Percentiles rank a stretch among this genome's conserved stretches.
Evolutionary conservation across 2,888 invertebrate species (phyloP).

Genomic region (Acleris literana): DNA sequence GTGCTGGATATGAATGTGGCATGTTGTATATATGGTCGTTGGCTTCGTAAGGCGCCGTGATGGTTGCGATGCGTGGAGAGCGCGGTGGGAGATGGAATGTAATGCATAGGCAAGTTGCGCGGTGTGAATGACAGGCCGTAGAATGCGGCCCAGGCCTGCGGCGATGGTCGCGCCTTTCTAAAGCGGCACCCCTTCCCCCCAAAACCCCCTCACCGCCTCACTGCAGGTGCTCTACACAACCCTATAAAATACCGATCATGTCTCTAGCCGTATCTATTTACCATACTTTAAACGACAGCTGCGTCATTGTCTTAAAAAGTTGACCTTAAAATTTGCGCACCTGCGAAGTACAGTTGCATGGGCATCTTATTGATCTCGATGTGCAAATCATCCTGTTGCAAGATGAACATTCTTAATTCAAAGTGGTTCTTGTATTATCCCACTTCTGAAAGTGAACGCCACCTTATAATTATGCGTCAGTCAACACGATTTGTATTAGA

Average conservation of each 20-base stretch:
- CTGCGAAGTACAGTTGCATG: conserved; percentile 49
- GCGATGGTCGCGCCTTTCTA: conserved; percentile 84
- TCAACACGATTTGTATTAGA: conserved; percentile 2
- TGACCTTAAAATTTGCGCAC: conserved; percentile 69
- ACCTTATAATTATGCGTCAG: not conserved
- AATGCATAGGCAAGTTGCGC: conserved; percentile 82
- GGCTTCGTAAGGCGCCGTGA: conserved; percentile 70
- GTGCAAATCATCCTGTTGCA: conserved; percentile 24
- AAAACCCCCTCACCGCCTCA: conserved; percentile 55
- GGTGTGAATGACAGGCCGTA: conserved; percentile 84
- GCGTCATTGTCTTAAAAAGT: conserved; percentile 75
- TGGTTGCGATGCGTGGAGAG: conserved; percentile 67
- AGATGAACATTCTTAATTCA: conserved; percentile 2
- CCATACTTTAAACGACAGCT: conserved; percentile 76
- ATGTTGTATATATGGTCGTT: conserved; percentile 61
- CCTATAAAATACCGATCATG: conserved; percentile 82
- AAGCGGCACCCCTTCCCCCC: conserved; percentile 75
- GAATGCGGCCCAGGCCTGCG: conserved; percentile 82
- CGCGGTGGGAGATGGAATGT: conserved; percentile 80
- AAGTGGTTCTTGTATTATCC: not conserved
- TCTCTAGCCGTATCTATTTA: conserved; percentile 78
- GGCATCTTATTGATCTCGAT: conserved; percentile 32
- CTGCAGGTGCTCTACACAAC: conserved; percentile 81
- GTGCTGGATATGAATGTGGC: conserved; percentile 64
- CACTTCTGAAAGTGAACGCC: not conserved